phyloP scores from a whole-genome alignment of 2,797 vertebrate genomes.

The Acipenser oxyrinchus region DNA sequence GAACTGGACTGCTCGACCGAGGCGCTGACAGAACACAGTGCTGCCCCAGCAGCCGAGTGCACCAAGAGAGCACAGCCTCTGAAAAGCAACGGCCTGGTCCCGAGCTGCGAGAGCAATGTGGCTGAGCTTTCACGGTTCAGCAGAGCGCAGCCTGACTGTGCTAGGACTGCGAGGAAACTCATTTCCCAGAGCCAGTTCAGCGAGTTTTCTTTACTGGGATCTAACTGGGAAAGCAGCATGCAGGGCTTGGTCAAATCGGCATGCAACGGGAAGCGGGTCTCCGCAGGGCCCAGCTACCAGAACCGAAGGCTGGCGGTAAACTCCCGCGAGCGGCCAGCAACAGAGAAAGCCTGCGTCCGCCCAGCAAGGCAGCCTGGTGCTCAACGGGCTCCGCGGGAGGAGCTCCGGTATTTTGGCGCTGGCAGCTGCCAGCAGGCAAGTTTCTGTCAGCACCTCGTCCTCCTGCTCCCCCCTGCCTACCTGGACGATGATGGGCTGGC shows the following conservation, averaged over 20 bases:
- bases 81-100: neutral
- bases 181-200: slow-evolving; percentile 76
- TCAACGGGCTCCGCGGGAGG: slow-evolving; percentile 44
- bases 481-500: slow-evolving; percentile 92
- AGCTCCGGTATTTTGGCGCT: slow-evolving; percentile 34
- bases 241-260: slow-evolving; percentile 80
- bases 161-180: slow-evolving; percentile 53
- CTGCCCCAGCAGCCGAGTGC: slow-evolving; percentile 10
- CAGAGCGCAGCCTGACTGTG: slow-evolving; percentile 46
- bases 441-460: slow-evolving; percentile 36
- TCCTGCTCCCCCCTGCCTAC: slow-evolving; percentile 68
- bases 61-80: neutral
- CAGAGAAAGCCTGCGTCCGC: slow-evolving; percentile 34
- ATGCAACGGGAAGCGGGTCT: slow-evolving; percentile 53
- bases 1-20: slow-evolving; percentile 60
- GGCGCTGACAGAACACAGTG: slow-evolving; percentile 52
- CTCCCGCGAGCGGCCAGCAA: slow-evolving; percentile 59
- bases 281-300: slow-evolving; percentile 65
- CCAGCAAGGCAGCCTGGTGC: slow-evolving; percentile 41
- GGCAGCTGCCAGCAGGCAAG: slow-evolving; percentile 29
- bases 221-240: slow-evolving; percentile 85
- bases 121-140: slow-evolving; percentile 27
- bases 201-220: slow-evolving; percentile 74
- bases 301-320: slow-evolving; percentile 69
- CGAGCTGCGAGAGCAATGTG: slow-evolving; percentile 26